Evolutionary conservation across 2,888 invertebrate genomes (phyloP).

Genomic region (Plutella xylostella): DNA sequence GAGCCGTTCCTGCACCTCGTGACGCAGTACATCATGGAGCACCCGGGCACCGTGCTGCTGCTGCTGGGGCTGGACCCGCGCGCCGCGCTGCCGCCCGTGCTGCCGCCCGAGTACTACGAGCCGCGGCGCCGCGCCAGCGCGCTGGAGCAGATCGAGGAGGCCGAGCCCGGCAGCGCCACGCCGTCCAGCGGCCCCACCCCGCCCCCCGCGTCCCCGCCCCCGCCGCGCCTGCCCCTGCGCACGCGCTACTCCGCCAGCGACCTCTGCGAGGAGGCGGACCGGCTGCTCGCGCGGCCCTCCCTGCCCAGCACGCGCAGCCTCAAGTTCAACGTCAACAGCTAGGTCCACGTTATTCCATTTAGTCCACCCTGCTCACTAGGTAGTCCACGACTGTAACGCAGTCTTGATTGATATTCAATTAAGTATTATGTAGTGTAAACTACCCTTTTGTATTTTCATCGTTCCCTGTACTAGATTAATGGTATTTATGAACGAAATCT

Average conservation of each 20-base stretch:
- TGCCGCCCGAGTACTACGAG: conserved; percentile 61
- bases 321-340: conserved; percentile 65
- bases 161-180: conserved; percentile 54
- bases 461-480: not conserved
- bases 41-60: conserved; percentile 79
- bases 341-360: conserved; percentile 40
- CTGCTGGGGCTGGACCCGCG: conserved; percentile 79
- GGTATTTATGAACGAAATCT: conserved; percentile 7
- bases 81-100: conserved; percentile 46
- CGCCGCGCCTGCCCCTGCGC: conserved; percentile 37
- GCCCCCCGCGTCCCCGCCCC: conserved; percentile 36
- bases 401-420: not conserved
- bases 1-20: conserved; percentile 72
- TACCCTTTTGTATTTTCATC: not conserved
- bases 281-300: conserved; percentile 65
- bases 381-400: no score
- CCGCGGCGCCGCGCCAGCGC: conserved; percentile 48
- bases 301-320: conserved; percentile 75
- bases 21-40: conserved; percentile 75
- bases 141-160: conserved; percentile 58
- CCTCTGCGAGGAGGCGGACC: conserved; percentile 68
- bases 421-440: not conserved
- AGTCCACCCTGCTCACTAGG: conserved; percentile 47
- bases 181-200: conserved; percentile 47
- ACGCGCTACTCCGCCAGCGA: conserved; percentile 79